Percentiles rank a stretch among this genome's conserved stretches.
These are phyloP conservation scores for Apteryx mantelli DNA, from an alignment of 2,113 vertebrate genomes.

Conservation along the genomic window DNA sequence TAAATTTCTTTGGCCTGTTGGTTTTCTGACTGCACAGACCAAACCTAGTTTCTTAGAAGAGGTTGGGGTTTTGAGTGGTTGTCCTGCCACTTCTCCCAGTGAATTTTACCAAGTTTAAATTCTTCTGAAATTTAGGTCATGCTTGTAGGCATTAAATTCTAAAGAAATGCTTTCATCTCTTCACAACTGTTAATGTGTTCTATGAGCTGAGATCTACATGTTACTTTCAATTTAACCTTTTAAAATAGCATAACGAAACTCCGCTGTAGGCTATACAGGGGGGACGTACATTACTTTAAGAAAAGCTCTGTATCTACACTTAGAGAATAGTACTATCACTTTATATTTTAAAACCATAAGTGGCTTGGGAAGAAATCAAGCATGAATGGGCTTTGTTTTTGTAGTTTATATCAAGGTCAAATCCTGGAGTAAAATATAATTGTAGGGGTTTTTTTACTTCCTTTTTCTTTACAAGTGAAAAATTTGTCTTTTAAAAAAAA, in stretches of 20 bases:
- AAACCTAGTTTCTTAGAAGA: neutral
- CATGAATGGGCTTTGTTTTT: neutral
- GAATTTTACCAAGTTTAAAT: neutral
- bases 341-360: neutral
- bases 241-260: neutral
- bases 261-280: neutral
- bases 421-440: neutral
- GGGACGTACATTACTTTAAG: neutral
- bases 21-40: neutral
- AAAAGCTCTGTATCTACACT: neutral
- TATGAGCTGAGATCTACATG: neutral
- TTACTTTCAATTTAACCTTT: neutral
- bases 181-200: neutral
- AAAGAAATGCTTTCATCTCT: neutral
- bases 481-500: neutral
- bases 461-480: neutral
- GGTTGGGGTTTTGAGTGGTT: neutral
- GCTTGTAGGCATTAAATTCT: neutral
- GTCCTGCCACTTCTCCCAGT: accelerated
- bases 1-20: neutral
- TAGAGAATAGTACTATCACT: neutral
- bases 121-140: neutral
- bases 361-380: neutral
- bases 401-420: neutral
- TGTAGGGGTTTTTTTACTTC: neutral